Percentiles rank a stretch among this genome's conserved stretches.
Conservation (phyloP, 2,888 invertebrate species). For the Eubasilissa splendida region DNA sequence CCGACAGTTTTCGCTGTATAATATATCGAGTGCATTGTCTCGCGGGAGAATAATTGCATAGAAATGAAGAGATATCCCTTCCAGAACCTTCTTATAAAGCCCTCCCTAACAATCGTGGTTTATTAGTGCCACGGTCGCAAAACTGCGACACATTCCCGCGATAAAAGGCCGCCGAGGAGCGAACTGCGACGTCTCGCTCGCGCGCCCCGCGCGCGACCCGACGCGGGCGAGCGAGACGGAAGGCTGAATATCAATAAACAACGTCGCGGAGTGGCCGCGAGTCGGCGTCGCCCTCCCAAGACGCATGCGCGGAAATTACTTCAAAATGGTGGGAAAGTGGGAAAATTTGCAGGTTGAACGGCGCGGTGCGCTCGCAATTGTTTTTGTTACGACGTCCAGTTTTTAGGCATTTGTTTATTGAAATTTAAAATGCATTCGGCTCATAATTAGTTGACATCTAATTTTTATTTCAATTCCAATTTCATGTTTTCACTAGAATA, state of each 20-base stretch:
- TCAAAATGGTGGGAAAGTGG: conserved; percentile 31
- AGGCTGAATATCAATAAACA: conserved; percentile 29
- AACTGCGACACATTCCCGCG: conserved; percentile 32
- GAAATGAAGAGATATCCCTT: conserved; percentile 34
- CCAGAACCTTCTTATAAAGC: conserved; percentile 12
- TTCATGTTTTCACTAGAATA: no score
- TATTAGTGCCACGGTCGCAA: conserved; percentile 28
- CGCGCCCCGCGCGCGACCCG: background rate
- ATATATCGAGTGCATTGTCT: no score
- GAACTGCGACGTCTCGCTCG: conserved; percentile 6
- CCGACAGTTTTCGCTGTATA: no score
- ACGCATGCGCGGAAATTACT: conserved; percentile 30
- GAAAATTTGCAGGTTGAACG: background rate
- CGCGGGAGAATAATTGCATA: conserved; percentile 7
- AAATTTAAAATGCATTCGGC: no score
- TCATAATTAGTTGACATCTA: no score
- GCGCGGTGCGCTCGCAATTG: no score
- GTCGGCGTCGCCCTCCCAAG: conserved; percentile 27
- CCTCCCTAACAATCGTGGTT: conserved; percentile 31
- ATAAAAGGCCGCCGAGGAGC: conserved; percentile 28
- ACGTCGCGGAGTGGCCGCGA: conserved; percentile 6
- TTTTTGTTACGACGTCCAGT: no score
- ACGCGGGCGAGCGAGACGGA: conserved; percentile 14
- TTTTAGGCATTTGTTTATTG: no score
- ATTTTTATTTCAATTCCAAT: no score